phyloP scores from a whole-genome alignment of 2,888 invertebrate species.

The Ernsta delagoae region DNA sequence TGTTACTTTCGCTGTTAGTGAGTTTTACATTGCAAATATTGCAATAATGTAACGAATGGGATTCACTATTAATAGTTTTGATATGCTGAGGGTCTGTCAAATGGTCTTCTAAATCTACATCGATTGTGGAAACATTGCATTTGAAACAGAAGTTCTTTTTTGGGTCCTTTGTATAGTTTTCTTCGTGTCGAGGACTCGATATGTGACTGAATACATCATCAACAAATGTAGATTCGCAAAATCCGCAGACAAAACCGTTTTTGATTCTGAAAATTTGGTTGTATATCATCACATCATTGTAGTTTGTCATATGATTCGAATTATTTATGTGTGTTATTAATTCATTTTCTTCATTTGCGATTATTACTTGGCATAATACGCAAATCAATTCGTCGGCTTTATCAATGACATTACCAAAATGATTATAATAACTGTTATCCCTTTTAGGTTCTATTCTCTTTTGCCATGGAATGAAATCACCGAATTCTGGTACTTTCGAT shows the following conservation, averaged over 20 bases:
- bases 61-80: neutral
- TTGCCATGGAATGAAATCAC: neutral
- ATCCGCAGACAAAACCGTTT: slow-evolving; percentile 9
- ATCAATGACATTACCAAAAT: neutral
- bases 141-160: slow-evolving; percentile 1
- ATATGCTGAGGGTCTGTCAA: neutral
- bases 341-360: neutral
- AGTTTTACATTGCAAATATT: slow-evolving; percentile 2
- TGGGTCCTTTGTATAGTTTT: neutral
- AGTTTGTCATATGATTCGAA: neutral
- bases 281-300: slow-evolving; percentile 13
- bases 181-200: neutral
- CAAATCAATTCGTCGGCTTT: neutral
- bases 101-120: neutral
- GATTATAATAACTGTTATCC: neutral
- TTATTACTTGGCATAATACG: slow-evolving; percentile 1
- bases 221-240: slow-evolving; percentile 10
- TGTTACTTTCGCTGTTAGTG: neutral
- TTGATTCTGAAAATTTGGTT: slow-evolving; percentile 19
- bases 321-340: neutral
- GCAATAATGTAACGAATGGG: neutral
- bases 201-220: neutral
- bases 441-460: neutral
- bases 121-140: neutral
- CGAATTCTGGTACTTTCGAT: neutral